These are phyloP conservation scores for Cerceris ruficornis DNA, from an alignment of 2,888 invertebrate species.

Conservation along the genomic window DNA sequence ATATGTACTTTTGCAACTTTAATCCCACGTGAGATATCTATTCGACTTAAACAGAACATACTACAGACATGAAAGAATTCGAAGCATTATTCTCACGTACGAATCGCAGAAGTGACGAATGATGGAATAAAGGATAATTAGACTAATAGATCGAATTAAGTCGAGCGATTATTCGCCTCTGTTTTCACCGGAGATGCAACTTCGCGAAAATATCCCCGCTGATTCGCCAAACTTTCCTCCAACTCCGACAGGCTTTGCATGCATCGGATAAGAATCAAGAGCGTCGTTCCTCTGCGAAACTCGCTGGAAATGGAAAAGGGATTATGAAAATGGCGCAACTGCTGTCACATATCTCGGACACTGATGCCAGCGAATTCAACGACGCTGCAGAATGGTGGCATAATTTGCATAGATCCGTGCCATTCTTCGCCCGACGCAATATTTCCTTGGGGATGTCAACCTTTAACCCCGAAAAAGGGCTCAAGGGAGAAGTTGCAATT, in stretches of 20 bases:
- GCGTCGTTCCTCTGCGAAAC: background rate
- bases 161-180: background rate
- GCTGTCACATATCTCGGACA: slow-evolving; percentile 21
- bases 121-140: no score
- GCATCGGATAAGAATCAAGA: background rate
- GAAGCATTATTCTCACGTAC: no score
- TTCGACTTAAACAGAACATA: no score
- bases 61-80: no score
- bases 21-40: no score
- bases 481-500: no score
- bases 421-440: background rate
- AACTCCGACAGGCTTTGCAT: background rate
- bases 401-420: slow-evolving; percentile 3
- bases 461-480: no score
- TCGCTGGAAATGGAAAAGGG: slow-evolving; percentile 23
- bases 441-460: no score
- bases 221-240: background rate
- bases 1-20: no score
- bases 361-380: slow-evolving; percentile 34
- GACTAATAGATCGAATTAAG: background rate
- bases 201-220: background rate
- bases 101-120: no score
- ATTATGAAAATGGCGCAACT: slow-evolving; percentile 39
- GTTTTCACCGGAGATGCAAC: background rate
- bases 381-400: slow-evolving; percentile 1